Conservation (phyloP, 1,140 invertebrate species). For the Drosophila lowei region DNA sequence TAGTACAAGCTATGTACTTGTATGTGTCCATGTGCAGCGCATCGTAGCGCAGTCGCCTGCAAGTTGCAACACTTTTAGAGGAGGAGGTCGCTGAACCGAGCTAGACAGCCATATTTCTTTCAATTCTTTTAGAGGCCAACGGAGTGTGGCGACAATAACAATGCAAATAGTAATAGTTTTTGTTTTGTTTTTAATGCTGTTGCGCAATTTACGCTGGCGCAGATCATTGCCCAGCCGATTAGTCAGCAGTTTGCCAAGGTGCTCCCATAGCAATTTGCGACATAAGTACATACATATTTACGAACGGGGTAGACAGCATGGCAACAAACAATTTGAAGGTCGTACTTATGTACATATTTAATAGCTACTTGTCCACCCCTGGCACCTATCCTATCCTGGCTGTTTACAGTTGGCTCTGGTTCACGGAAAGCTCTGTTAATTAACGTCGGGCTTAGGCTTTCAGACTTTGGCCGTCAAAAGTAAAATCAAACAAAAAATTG, state of each 20-base stretch:
- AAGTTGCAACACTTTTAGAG: slow-evolving; percentile 57
- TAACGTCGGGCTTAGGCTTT: too few relatives aligned
- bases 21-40: slow-evolving; percentile 9
- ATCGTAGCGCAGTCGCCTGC: slow-evolving; percentile 33
- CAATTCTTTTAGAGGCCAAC: slow-evolving; percentile 66
- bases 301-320: slow-evolving; percentile 40
- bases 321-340: slow-evolving; percentile 28
- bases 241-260: slow-evolving; percentile 44
- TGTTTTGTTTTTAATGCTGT: slow-evolving; percentile 49
- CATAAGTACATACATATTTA: neutral
- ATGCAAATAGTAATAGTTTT: slow-evolving; percentile 56
- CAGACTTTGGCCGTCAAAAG: neutral
- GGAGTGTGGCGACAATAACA: slow-evolving; percentile 29
- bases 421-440: too few relatives aligned
- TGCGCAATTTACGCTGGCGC: slow-evolving; percentile 57
- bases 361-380: too few relatives aligned
- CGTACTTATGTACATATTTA: slow-evolving; percentile 6
- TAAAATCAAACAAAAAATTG: neutral
- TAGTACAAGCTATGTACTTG: too few relatives aligned
- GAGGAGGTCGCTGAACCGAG: slow-evolving; percentile 70
- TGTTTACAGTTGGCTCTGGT: too few relatives aligned
- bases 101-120: slow-evolving; percentile 23
- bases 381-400: too few relatives aligned
- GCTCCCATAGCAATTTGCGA: slow-evolving; percentile 19
- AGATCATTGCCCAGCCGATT: slow-evolving; percentile 66